phyloP scores from a whole-genome alignment of 2,797 vertebrate species.

The Tinamus major region DNA sequence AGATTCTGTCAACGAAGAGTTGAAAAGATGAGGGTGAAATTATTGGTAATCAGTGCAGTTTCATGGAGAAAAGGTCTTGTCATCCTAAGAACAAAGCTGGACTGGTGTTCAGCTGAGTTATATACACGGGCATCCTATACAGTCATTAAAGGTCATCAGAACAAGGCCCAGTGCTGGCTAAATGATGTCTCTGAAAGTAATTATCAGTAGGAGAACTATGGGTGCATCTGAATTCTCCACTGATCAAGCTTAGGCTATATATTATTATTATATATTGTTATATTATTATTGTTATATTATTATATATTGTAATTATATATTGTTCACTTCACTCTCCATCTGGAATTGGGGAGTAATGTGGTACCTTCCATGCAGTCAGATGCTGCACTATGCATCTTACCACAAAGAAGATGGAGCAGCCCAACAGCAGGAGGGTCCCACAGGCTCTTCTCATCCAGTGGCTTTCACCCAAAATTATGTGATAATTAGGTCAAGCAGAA shows the following conservation, averaged over 20 bases:
- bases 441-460: slow-evolving; percentile 7
- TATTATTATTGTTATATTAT: no score
- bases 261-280: no score
- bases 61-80: not conserved
- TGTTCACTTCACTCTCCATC: not conserved
- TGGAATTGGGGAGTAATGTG: slow-evolving; percentile 2
- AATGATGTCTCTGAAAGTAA: slow-evolving; percentile 34
- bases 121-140: not conserved
- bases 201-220: not conserved
- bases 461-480: not conserved
- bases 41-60: not conserved
- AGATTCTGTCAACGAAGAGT: not conserved
- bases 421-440: not conserved
- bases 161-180: not conserved
- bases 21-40: not conserved
- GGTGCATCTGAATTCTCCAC: slow-evolving; percentile 13
- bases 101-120: slow-evolving; percentile 2
- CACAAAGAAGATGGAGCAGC: not conserved
- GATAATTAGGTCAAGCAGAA: slow-evolving; percentile 1
- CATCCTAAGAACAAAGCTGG: not conserved
- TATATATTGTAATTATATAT: no score
- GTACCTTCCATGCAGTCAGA: slow-evolving; percentile 15
- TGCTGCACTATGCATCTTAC: not conserved
- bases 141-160: slow-evolving; percentile 2
- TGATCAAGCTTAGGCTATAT: not conserved